Evolutionary conservation across 2,888 invertebrate genomes (phyloP).

Genomic region (Brenthis daphne): DNA sequence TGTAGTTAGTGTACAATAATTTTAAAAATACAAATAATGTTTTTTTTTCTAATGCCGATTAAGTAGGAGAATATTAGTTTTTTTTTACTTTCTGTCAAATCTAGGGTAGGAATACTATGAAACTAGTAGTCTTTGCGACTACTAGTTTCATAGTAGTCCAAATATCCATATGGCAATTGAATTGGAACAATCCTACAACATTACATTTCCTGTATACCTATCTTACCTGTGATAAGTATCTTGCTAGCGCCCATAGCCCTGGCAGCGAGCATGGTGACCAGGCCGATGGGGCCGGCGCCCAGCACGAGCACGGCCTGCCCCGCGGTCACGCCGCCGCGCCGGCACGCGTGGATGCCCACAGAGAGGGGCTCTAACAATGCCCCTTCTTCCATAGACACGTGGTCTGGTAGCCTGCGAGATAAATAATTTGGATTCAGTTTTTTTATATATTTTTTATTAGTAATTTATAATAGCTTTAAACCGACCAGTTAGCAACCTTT

Average conservation of each 20-base stretch:
- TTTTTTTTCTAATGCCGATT: no score
- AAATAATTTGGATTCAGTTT: not conserved
- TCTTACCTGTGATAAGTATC: conserved; percentile 88
- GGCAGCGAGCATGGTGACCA: conserved; percentile 90
- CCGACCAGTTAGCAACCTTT: no score
- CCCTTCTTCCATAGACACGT: conserved; percentile 95
- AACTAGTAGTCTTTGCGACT: no score
- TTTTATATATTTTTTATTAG: not conserved
- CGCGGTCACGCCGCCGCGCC: conserved; percentile 88
- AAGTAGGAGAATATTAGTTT: no score
- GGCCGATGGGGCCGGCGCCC: conserved; percentile 95
- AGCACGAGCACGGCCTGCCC: conserved; percentile 88
- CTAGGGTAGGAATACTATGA: no score
- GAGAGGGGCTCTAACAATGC: conserved; percentile 96
- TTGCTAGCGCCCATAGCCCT: conserved; percentile 92
- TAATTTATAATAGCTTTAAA: not conserved
- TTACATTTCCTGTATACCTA: not conserved
- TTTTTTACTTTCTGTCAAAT: no score
- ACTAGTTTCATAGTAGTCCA: no score
- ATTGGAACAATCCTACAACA: no score
- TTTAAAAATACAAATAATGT: no score
- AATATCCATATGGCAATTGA: no score
- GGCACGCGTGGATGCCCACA: conserved; percentile 96
- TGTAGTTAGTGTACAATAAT: no score
- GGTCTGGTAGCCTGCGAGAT: conserved; percentile 88